Base-by-base conservation (phyloP, 1,140 invertebrate genomes). In the Cydia strobilella region DNA sequence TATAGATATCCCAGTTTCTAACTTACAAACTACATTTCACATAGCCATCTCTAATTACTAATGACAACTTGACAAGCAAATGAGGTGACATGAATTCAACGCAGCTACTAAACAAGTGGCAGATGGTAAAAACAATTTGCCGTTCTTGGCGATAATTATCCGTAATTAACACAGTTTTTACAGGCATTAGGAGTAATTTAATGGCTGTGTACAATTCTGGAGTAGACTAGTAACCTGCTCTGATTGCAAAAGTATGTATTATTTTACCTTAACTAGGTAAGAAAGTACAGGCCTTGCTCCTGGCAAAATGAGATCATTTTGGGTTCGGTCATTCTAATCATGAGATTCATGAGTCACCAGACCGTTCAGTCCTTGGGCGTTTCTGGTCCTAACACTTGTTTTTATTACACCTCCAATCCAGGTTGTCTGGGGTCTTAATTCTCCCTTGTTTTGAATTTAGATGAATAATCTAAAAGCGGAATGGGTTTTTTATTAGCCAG, bases 81-180 rank as follows among this genome's bases (percentile, higher is more conserved):
- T 13, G 65, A 69, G 65, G 65, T 69, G 65, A 69, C 65, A 69
- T 35, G 18, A 12, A 69, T 69, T 18, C 25, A 69, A 20, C 35
- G 2, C 35, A 13, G 25, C 63, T 51, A 66, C 63, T 12, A 27
- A 31, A 3, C 27, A 69, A 25, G 31, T 23, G 54, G 54, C 54
- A 59, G 65, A 35, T 69, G 65, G 65, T 39, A 35, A 69, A 69
- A 69, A 69, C 65, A 69, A 35, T 35, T 39, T 35, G 25, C 27
- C 54, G 18, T 59, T 59, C 54, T 59, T 10, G 54, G 31, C 13
- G n/a, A 35, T 69, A 69, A 69, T 69, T 69, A 39, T 1, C 2
- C 31, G 65, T 39, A 69, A 69, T 69, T 69, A 69, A 20, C 65
- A 69, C 27, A 20, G 31, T 69, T 69, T 35, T 59, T 23, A 45